A percentile compares a stretch with the other conserved stretches of the same genome.
Evolutionary conservation across 2,797 vertebrate genomes (phyloP).

Genomic region (Takifugu ocellatus): DNA sequence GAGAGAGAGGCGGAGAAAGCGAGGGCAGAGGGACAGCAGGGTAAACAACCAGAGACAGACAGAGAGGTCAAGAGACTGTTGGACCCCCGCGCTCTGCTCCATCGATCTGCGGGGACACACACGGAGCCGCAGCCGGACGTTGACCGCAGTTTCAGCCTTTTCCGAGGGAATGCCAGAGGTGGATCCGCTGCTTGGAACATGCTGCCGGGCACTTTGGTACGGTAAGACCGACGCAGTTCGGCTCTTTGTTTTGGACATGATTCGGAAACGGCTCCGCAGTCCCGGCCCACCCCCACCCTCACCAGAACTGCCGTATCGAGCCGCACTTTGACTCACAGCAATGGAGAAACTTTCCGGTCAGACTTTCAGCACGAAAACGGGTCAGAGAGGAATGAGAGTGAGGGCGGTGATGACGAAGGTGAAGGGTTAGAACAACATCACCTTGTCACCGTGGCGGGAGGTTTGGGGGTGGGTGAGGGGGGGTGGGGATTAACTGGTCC

Average conservation of each 20-base stretch:
- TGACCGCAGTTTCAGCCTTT: conserved; percentile 11
- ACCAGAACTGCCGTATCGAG: conserved; percentile 27
- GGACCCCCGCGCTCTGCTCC: conserved; percentile 42
- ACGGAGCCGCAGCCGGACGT: conserved; percentile 32
- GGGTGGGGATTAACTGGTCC: too few species aligned
- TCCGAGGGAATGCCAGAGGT: conserved; percentile 38
- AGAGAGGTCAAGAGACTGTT: conserved; percentile 13
- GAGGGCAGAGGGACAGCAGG: conserved; percentile 5
- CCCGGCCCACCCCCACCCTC: not conserved
- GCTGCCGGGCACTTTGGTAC: conserved; percentile 77
- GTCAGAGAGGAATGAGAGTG: too few species aligned
- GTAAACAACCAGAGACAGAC: conserved; percentile 10
- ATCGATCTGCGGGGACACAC: conserved; percentile 50
- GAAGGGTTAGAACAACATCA: too few species aligned
- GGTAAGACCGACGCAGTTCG: conserved; percentile 67
- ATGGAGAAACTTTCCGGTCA: not conserved
- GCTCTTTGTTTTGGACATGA: not conserved
- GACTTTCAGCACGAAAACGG: too few species aligned
- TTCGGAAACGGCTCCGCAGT: not conserved
- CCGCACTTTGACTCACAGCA: conserved; percentile 38
- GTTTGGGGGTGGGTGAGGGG: too few species aligned
- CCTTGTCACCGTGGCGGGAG: too few species aligned
- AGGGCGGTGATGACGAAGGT: too few species aligned
- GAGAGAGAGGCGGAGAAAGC: conserved; percentile 14
- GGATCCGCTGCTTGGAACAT: conserved; percentile 47